phyloP scores from a whole-genome alignment of 2,113 vertebrate genomes.

The Epinephelus cyanopodus region DNA sequence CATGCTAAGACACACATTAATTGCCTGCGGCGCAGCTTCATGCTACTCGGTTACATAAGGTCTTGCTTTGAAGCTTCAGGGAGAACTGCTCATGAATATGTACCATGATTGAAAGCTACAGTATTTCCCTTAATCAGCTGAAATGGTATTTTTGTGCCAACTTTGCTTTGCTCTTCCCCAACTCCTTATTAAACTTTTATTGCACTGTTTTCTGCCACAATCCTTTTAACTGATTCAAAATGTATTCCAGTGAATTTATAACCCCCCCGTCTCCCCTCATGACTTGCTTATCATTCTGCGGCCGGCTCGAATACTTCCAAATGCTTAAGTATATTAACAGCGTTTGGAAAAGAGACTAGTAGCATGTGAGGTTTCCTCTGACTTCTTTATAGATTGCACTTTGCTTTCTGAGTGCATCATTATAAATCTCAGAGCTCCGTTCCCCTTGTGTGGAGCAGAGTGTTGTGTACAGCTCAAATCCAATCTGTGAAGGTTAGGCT shows the following conservation, averaged over 20 bases:
- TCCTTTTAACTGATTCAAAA: constrained; percentile 59
- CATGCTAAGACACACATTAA: constrained; percentile 14
- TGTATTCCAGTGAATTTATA: constrained; percentile 59
- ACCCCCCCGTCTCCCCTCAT: not conserved
- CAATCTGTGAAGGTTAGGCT: constrained; percentile 50
- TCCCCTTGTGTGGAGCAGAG: constrained; percentile 21
- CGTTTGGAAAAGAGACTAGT: constrained; percentile 47
- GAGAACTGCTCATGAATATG: constrained; percentile 16
- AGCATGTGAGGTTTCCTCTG: constrained; percentile 24
- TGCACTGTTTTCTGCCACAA: constrained; percentile 49
- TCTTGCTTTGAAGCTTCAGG: constrained; percentile 9
- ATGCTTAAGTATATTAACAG: constrained; percentile 49
- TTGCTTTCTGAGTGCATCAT: constrained; percentile 40
- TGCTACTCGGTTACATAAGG: constrained; percentile 29
- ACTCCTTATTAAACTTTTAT: constrained; percentile 65
- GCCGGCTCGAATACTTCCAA: constrained; percentile 21
- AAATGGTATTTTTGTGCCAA: constrained; percentile 54
- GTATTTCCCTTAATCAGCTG: constrained; percentile 46
- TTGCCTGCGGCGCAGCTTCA: constrained; percentile 4
- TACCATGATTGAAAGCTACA: not conserved
- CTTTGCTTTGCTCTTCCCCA: constrained; percentile 35
- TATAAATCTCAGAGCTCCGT: constrained; percentile 52
- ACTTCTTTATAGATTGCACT: constrained; percentile 49
- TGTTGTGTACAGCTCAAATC: constrained; percentile 40
- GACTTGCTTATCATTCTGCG: constrained; percentile 39